Evolutionary conservation across 2,888 invertebrate genomes (phyloP).

Genomic region (Ophion ventricosus): DNA sequence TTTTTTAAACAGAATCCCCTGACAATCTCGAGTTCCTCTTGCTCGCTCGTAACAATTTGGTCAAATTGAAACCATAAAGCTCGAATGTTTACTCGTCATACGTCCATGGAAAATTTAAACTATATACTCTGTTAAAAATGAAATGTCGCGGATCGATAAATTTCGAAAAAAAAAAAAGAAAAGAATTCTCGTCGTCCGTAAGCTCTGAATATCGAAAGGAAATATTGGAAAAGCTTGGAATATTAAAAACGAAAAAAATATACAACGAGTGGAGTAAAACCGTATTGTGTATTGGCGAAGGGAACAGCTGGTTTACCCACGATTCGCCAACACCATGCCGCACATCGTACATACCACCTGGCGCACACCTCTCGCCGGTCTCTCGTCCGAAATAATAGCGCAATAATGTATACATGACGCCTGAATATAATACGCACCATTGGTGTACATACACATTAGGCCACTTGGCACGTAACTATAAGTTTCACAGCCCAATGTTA

Average conservation of each 20-base stretch:
- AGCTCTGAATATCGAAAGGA: not conserved
- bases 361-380: slow-evolving; percentile 15
- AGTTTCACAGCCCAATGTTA: slow-evolving; percentile 25
- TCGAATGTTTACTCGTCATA: no score
- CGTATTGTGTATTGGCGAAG: not conserved
- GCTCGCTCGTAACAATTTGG: no score
- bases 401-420: slow-evolving; percentile 47
- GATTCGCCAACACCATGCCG: slow-evolving; percentile 41
- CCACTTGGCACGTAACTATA: slow-evolving; percentile 47
- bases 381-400: slow-evolving; percentile 56
- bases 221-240: not conserved
- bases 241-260: not conserved
- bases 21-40: not conserved
- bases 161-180: not conserved
- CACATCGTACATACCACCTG: slow-evolving; percentile 49
- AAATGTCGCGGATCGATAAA: not conserved
- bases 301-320: slow-evolving; percentile 35
- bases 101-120: no score
- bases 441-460: slow-evolving; percentile 13
- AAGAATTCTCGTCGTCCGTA: not conserved
- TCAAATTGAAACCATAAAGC: no score
- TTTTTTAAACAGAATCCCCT: no score
- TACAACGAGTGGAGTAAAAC: not conserved
- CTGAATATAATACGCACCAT: slow-evolving; percentile 50
- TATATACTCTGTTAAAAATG: no score